phyloP scores from a whole-genome alignment of 2,797 vertebrate genomes.

The Pampus argenteus region DNA sequence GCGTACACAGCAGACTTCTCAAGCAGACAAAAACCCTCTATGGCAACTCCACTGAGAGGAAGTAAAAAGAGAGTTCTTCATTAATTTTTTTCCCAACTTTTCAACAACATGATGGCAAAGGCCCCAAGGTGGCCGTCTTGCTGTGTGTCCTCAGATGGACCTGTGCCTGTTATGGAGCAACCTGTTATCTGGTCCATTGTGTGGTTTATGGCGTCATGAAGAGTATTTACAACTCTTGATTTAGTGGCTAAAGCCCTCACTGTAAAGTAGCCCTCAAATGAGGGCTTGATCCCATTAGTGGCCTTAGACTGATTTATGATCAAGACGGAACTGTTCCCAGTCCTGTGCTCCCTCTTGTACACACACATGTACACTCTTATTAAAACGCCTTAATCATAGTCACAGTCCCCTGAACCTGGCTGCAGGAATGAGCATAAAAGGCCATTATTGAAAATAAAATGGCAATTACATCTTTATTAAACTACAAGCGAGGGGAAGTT shows the following conservation, averaged over 20 bases:
- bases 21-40: constrained; percentile 37
- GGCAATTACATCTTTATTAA: constrained; percentile 24
- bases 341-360: constrained; percentile 16
- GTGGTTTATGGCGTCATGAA: constrained; percentile 57
- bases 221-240: constrained; percentile 73
- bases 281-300: constrained; percentile 74
- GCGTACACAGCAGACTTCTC: constrained; percentile 66
- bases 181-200: constrained; percentile 42
- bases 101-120: neutral
- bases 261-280: constrained; percentile 70
- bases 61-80: constrained; percentile 41
- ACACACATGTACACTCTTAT: constrained; percentile 18
- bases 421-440: constrained; percentile 26
- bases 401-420: constrained; percentile 1
- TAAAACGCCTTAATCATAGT: constrained; percentile 37
- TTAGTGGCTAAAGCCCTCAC: constrained; percentile 55
- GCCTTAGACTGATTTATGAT: constrained; percentile 59
- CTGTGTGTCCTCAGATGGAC: constrained; percentile 14
- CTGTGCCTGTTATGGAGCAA: constrained; percentile 25
- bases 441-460: constrained; percentile 29
- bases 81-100: neutral
- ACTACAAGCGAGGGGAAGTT: constrained; percentile 6
- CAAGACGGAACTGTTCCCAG: constrained; percentile 34
- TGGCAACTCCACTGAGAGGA: constrained; percentile 69
- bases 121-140: neutral